phyloP scores from a whole-genome alignment of 2,797 vertebrate species.

The Acanthiza pusilla region DNA sequence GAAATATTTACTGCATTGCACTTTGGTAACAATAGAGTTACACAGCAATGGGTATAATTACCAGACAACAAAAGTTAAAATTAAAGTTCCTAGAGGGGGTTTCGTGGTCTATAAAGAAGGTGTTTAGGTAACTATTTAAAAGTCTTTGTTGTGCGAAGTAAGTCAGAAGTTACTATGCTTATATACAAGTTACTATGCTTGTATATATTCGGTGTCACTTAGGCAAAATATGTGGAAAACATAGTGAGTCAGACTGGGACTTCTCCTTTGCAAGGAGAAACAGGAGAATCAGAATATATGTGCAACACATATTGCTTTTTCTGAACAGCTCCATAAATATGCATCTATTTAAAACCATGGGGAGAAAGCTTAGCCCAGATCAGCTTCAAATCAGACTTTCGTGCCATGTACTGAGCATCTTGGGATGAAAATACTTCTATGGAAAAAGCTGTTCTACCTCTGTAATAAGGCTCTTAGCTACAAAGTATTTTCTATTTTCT shows the following conservation, averaged over 20 bases:
- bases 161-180: background rate
- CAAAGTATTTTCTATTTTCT: background rate
- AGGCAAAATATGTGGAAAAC: background rate
- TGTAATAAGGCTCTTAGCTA: background rate
- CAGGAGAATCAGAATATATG: background rate
- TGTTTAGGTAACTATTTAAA: background rate
- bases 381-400: background rate
- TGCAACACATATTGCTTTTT: background rate
- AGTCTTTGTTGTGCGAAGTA: background rate
- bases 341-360: background rate
- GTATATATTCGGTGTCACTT: background rate
- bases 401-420: background rate
- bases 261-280: background rate
- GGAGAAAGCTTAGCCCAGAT: background rate
- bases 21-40: background rate
- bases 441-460: background rate
- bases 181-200: background rate
- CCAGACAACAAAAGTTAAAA: background rate
- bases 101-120: background rate
- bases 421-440: background rate
- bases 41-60: background rate
- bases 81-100: background rate
- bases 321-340: conserved; percentile 28
- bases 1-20: background rate
- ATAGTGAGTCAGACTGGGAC: conserved; percentile 1